A percentile compares a stretch with the other conserved stretches of the same genome.
Conservation (phyloP, 2,888 invertebrate genomes). For the Chaitophorus viminalis region DNA sequence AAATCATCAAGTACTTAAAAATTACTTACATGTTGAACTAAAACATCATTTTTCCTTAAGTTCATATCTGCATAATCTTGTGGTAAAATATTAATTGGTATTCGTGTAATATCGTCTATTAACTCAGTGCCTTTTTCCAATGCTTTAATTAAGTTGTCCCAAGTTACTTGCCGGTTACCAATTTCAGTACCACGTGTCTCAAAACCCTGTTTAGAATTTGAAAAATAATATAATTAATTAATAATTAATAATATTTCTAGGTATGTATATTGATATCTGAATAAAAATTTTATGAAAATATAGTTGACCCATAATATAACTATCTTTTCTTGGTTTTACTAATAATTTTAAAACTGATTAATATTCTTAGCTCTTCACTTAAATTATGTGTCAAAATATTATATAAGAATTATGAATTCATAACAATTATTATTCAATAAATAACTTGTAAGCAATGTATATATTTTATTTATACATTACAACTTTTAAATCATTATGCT, state of each 20-base stretch:
- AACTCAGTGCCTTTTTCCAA: slow-evolving; percentile 75
- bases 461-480: too few species aligned
- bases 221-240: slow-evolving; percentile 2
- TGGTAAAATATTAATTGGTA: slow-evolving; percentile 50
- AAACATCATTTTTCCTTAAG: slow-evolving; percentile 33
- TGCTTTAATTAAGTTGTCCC: slow-evolving; percentile 84
- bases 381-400: too few species aligned
- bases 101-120: slow-evolving; percentile 76
- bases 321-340: too few species aligned
- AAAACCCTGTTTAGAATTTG: slow-evolving; percentile 76
- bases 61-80: slow-evolving; percentile 41
- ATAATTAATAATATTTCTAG: slow-evolving; percentile 36
- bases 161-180: slow-evolving; percentile 82
- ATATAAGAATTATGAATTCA: too few species aligned
- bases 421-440: background rate
- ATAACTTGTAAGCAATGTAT: background rate
- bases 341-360: too few species aligned
- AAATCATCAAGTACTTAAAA: background rate
- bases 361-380: too few species aligned
- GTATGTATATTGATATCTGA: background rate
- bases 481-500: background rate
- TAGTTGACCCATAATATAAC: too few species aligned
- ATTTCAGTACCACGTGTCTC: slow-evolving; percentile 90
- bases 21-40: slow-evolving; percentile 39
- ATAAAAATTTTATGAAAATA: too few species aligned